Base-by-base conservation (phyloP, 2,113 vertebrate species). In the Lophius piscatorius region DNA sequence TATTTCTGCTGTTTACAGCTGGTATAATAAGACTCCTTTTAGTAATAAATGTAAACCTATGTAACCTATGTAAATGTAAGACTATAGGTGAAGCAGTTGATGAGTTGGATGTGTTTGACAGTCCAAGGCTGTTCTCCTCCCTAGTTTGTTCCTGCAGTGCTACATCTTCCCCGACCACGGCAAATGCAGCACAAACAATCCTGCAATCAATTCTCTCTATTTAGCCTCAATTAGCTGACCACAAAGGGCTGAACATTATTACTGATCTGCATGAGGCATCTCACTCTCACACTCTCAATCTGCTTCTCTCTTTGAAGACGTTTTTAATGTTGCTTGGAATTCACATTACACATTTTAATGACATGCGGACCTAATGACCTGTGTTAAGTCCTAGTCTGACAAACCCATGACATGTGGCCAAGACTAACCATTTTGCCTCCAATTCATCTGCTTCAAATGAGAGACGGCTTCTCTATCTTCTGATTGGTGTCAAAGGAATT, bases 201-300 rank as follows among this genome's bases (percentile, higher is more conserved):
- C 62, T 23, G 55, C 63, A 52, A 79, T 79, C 83, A 81, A 36
- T 70, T 50, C 75, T 35, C 58, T 76, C 63, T 61, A 78, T 82
- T 78, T 63, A 59, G 73, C 56, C 75, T 77, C 80, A 83, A 83
- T 81, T 80, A 82, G 64, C 47, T 38, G 60, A 74, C 74, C 69
- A 76, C 72, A 72, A 74, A 84, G 50, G 54, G 51, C 48, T 18
- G 48, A 57, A 46, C 64, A 60, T 45, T 42, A 42, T 18, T 8
- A 23, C 58, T 13, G 33, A 67, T 14, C 54, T n/a, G 48, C 52
- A 72, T 21, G 70, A 57, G 40, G 38, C 18, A 13, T 51, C 46
- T 58, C 36, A 4, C 16, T 52, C 33, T 14, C n/a, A n/a, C n/a
- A n/a, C n/a, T 20, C 51, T 56, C 47, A 0, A 14, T 58, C 24